Base-by-base conservation (phyloP, 2,113 vertebrate species). In the Chamaea fasciata region DNA sequence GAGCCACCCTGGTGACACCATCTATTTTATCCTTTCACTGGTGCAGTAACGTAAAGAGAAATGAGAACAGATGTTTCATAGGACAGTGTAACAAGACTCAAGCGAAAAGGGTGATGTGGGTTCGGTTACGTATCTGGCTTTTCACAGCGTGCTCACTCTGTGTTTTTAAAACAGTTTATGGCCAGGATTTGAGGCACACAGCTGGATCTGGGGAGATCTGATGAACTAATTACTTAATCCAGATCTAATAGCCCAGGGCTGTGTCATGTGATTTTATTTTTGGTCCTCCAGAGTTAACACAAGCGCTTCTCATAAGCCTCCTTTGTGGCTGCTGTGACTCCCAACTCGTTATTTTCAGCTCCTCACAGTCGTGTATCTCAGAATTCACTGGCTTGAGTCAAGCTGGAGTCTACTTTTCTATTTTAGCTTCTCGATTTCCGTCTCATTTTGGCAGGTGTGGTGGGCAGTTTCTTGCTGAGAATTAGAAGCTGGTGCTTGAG, bases 291-390 rank as follows among this genome's bases (percentile, higher is more conserved):
- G 47, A 4, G 9, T 27, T 57, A 83, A 70, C 33, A 70, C 64
- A 47, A 50, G 33, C 46, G 27, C 26, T 94, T 83, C 41, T 63
- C n/a, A 13, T 77, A 56, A 22, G 55, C 63, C 15, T 76, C 11
- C 44, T 80, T 26, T n/a, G 53, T 49, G 63, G 65, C 67, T 93
- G 62, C 52, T 85, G 84, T 26, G 74, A 62, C 75, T 83, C 50
- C 62, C 85, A 85, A 4, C 15, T 30, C 12, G 5, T 17, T 73
- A 13, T 69, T 83, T 82, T 52, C n/a, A 59, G 50, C 35, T 87
- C 31, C 26, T 81, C 37, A 33, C 11, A 52, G 11, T 41, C 0
- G 0, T 6, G 5, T 14, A 17, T 37, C 53, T 80, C 37, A 55
- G 55, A 80, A 80, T 56, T 65, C 59, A 39, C 46, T 70, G 28